Evolutionary conservation across 2,113 vertebrate genomes (phyloP).

Genomic region (Indri indri): DNA sequence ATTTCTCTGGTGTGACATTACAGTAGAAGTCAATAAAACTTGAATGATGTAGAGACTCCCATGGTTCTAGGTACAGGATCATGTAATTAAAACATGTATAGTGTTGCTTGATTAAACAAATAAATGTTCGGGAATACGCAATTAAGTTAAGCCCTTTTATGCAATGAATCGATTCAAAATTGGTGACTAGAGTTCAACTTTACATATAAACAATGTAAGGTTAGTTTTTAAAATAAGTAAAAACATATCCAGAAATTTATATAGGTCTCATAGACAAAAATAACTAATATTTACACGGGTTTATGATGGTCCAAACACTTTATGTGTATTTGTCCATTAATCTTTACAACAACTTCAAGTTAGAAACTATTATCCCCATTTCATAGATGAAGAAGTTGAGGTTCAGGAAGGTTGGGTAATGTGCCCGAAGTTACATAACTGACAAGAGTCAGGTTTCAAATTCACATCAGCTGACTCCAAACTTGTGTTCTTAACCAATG

Average conservation of each 20-base stretch:
- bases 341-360: background rate
- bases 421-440: background rate
- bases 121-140: background rate
- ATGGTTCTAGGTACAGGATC: background rate
- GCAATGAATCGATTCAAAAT: background rate
- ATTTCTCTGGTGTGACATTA: background rate
- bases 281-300: background rate
- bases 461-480: background rate
- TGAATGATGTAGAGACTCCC: background rate
- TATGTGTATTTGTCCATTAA: background rate
- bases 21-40: background rate
- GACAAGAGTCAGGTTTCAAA: background rate
- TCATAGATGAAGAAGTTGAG: background rate
- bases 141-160: background rate
- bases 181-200: background rate
- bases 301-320: background rate
- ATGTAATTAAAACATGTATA: background rate
- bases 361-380: background rate
- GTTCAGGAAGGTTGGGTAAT: background rate
- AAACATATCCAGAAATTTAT: background rate
- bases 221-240: background rate
- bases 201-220: background rate
- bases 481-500: background rate
- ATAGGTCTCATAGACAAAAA: background rate
- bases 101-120: background rate